A percentile compares a stretch with the other conserved stretches of the same genome.
Evolutionary conservation across 2,888 invertebrate species (phyloP).

Genomic region (Chloromyia formosa): DNA sequence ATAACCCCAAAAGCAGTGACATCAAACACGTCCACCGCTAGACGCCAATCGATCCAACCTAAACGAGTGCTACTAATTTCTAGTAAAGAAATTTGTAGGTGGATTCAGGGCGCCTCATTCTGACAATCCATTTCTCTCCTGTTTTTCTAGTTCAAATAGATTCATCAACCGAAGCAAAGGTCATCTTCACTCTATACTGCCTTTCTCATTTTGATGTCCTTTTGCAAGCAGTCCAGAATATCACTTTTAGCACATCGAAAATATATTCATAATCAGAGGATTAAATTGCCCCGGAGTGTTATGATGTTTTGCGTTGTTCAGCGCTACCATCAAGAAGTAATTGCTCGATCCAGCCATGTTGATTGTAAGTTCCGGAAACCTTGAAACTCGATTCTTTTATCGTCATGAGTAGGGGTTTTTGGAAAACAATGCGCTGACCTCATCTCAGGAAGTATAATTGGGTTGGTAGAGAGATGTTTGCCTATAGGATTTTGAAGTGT

Average conservation of each 20-base stretch:
- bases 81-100: background rate
- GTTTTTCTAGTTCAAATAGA: conserved; percentile 29
- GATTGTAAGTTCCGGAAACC: conserved; percentile 44
- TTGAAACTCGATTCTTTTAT: conserved; percentile 21
- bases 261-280: conserved; percentile 48
- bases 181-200: background rate
- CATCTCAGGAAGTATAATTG: conserved; percentile 20
- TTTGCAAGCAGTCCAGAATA: background rate
- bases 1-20: conserved; percentile 14
- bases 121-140: conserved; percentile 14
- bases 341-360: conserved; percentile 32
- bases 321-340: conserved; percentile 8
- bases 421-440: conserved; percentile 42
- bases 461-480: conserved; percentile 4
- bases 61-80: background rate
- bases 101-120: conserved; percentile 34
- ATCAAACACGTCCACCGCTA: conserved; percentile 3
- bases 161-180: background rate
- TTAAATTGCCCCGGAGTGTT: conserved; percentile 45
- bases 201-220: background rate
- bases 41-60: background rate
- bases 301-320: conserved; percentile 23
- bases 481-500: too few relatives aligned
- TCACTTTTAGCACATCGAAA: conserved; percentile 19
- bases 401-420: conserved; percentile 21